phyloP scores from a whole-genome alignment of 1,140 invertebrate species.

The Cydia fagiglandana region DNA sequence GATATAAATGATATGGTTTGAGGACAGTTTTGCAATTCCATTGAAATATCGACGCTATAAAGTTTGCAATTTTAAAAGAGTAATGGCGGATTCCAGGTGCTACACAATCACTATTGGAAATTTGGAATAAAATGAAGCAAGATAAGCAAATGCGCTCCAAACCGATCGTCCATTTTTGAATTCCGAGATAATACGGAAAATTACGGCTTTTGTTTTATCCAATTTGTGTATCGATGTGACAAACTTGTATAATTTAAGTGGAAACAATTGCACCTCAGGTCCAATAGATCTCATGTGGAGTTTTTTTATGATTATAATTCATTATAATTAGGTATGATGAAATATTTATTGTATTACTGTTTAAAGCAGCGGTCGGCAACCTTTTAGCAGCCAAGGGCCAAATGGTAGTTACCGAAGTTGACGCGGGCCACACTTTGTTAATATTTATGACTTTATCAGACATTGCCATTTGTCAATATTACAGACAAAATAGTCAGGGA shows the following conservation, averaged over 20 bases:
- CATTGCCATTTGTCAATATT: too few species aligned
- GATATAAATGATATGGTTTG: slow-evolving; percentile 45
- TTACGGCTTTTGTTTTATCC: slow-evolving; percentile 21
- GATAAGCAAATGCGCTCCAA: slow-evolving; percentile 43
- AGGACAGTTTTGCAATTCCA: slow-evolving; percentile 48
- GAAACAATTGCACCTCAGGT: not conserved
- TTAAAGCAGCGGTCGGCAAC: too few species aligned
- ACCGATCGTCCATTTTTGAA: slow-evolving; percentile 22
- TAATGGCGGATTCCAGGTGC: slow-evolving; percentile 55
- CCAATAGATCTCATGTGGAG: not conserved
- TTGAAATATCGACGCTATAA: slow-evolving; percentile 57
- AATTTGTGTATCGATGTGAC: not conserved
- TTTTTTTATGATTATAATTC: not conserved
- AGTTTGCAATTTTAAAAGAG: slow-evolving; percentile 62
- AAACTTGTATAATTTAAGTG: slow-evolving; percentile 6
- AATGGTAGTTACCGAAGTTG: too few species aligned
- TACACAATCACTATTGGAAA: slow-evolving; percentile 51
- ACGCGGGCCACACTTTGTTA: too few species aligned
- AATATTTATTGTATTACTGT: too few species aligned
- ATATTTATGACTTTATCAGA: too few species aligned
- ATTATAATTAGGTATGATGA: not conserved
- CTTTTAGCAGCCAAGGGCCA: too few species aligned
- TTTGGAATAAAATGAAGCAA: slow-evolving; percentile 49
- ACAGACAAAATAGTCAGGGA: too few species aligned
- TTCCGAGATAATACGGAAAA: slow-evolving; percentile 10